A percentile compares a stretch with the other conserved stretches of the same genome.
Evolutionary conservation across 1,140 invertebrate species (phyloP).

Genomic region (Caenorhabditis brenneri): DNA sequence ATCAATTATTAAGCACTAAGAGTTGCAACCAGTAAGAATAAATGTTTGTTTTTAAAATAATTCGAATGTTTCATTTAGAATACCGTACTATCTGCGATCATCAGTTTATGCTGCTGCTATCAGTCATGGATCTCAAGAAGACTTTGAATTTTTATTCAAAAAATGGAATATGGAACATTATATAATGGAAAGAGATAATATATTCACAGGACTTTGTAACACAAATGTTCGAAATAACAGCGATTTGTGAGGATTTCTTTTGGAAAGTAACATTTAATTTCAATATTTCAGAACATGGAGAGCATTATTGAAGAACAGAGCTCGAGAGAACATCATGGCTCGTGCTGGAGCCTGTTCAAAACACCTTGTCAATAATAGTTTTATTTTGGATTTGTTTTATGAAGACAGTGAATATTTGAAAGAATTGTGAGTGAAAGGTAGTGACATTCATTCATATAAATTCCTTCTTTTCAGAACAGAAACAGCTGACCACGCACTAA

Average conservation of each 20-base stretch:
- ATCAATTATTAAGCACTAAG: neutral
- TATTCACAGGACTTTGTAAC: neutral
- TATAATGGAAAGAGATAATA: neutral
- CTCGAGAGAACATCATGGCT: neutral
- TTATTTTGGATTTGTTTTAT: neutral
- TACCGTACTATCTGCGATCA: neutral
- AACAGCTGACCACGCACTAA: neutral
- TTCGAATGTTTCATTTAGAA: neutral
- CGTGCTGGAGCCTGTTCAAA: neutral
- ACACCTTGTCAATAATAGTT: neutral
- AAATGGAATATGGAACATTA: constrained; percentile 14
- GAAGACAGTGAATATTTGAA: neutral
- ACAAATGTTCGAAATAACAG: neutral
- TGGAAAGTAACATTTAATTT: neutral
- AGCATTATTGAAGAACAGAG: neutral
- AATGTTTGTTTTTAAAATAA: neutral
- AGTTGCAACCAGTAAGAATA: neutral
- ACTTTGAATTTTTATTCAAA: constrained; percentile 24
- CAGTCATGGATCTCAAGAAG: neutral
- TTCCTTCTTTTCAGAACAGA: neutral
- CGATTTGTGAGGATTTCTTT: neutral
- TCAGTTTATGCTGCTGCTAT: neutral
- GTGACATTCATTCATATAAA: neutral
- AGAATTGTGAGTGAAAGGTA: neutral
- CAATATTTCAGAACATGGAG: neutral